Percentiles rank a stretch among this genome's conserved stretches.
phyloP scores from a whole-genome alignment of 2,888 invertebrate species.

The Stomorhina lunata region DNA sequence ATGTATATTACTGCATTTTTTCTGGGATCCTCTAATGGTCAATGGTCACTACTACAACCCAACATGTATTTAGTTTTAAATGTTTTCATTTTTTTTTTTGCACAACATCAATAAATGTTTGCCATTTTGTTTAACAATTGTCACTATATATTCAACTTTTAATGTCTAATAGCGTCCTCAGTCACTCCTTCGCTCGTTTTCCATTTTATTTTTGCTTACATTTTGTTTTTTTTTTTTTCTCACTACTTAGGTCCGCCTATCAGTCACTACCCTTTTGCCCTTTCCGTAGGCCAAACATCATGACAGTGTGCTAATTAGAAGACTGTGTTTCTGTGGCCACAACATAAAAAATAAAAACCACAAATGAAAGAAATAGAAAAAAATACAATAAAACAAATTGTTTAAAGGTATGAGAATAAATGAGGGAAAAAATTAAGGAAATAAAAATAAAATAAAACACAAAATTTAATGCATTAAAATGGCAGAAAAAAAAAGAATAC shows the following conservation, averaged over 20 bases:
- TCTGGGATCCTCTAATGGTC: neutral
- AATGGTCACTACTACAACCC: neutral
- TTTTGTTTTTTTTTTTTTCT: neutral
- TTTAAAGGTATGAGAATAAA: neutral
- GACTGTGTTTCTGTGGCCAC: slow-evolving; percentile 68
- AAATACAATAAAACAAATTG: neutral
- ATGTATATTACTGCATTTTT: too few species aligned
- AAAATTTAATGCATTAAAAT: slow-evolving; percentile 39
- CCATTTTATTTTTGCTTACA: neutral
- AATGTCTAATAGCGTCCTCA: slow-evolving; percentile 9
- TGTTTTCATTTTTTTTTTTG: too few species aligned
- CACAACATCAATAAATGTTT: too few species aligned
- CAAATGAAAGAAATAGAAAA: slow-evolving; percentile 47
- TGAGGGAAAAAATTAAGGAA: neutral
- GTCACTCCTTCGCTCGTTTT: neutral
- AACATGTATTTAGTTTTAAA: slow-evolving; percentile 26
- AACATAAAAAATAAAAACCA: slow-evolving; percentile 54
- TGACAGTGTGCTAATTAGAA: slow-evolving; percentile 67
- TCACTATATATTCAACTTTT: slow-evolving; percentile 15
- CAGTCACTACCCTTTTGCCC: neutral
- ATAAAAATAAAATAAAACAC: slow-evolving; percentile 3
- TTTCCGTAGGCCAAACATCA: slow-evolving; percentile 48
- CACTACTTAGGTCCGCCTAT: neutral
- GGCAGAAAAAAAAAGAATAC: too few species aligned
- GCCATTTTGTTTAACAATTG: neutral